phyloP scores from a whole-genome alignment of 2,888 invertebrate genomes.

The Ectemnius continuus region DNA sequence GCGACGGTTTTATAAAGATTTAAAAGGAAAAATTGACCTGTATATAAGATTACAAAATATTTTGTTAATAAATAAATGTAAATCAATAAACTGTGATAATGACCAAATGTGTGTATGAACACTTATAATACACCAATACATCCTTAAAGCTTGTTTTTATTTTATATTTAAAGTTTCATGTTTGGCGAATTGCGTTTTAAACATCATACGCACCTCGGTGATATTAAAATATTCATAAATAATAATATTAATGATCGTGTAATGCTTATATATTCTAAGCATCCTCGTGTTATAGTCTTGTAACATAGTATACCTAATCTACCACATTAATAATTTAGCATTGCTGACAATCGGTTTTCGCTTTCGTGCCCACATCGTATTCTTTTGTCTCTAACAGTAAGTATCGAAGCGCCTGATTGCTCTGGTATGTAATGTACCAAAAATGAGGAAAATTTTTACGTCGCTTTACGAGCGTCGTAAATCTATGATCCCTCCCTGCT shows the following conservation, averaged over 20 bases:
- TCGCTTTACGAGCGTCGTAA: too few species aligned
- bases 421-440: too few species aligned
- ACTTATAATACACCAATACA: neutral
- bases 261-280: conserved; percentile 71
- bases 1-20: conserved; percentile 57
- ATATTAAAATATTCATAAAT: conserved; percentile 76
- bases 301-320: conserved; percentile 69
- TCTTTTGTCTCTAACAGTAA: too few species aligned
- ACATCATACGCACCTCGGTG: conserved; percentile 66
- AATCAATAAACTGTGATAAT: conserved; percentile 66
- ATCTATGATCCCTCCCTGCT: too few species aligned
- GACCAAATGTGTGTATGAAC: conserved; percentile 1
- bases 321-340: conserved; percentile 70
- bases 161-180: conserved; percentile 62
- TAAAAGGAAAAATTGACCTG: conserved; percentile 48
- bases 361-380: too few species aligned
- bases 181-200: conserved; percentile 63
- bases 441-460: too few species aligned
- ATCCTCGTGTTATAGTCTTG: conserved; percentile 71
- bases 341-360: conserved; percentile 33
- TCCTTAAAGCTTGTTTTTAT: conserved; percentile 57
- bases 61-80: conserved; percentile 70
- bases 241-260: conserved; percentile 72
- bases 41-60: conserved; percentile 70
- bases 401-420: too few species aligned